Conservation (phyloP, 2,113 vertebrate species). For the Rhagologus leucostigma region DNA sequence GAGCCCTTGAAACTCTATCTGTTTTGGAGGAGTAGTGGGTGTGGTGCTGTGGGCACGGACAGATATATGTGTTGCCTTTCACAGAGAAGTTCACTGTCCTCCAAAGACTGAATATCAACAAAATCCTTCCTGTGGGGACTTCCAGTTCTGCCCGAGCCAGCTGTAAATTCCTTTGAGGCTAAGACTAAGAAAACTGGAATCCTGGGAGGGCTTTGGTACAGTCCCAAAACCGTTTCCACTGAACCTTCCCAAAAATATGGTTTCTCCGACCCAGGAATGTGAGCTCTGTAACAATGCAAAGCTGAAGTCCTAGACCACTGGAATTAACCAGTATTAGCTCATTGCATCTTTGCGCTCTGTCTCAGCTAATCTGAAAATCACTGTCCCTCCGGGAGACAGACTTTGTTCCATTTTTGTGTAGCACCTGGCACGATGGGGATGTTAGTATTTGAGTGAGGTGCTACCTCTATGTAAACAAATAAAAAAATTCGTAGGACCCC, state of each 20-base stretch:
- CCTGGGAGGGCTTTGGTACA: constrained; percentile 50
- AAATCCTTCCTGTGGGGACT: constrained; percentile 43
- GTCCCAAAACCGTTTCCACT: constrained; percentile 26
- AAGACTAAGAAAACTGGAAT: constrained; percentile 63
- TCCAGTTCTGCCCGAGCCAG: constrained; percentile 15
- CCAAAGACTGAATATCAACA: constrained; percentile 35
- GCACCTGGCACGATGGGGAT: background rate
- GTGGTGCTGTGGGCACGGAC: background rate
- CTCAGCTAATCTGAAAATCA: background rate
- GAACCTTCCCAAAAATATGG: constrained; percentile 16
- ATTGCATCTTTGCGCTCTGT: background rate
- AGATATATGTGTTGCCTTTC: background rate
- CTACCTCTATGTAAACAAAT: background rate
- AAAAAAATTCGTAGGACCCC: background rate
- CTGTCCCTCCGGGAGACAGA: background rate
- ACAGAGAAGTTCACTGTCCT: constrained; percentile 21
- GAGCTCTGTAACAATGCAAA: constrained; percentile 25
- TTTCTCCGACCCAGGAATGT: constrained; percentile 28
- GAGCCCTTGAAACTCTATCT: background rate
- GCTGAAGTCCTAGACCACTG: background rate
- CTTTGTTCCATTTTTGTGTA: background rate
- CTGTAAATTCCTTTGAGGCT: constrained; percentile 40
- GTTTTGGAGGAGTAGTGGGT: background rate
- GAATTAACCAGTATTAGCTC: constrained; percentile 3
- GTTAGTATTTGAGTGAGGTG: background rate